Base-by-base conservation (phyloP, 2,888 invertebrate species). In the Siphlonurus alternatus region DNA sequence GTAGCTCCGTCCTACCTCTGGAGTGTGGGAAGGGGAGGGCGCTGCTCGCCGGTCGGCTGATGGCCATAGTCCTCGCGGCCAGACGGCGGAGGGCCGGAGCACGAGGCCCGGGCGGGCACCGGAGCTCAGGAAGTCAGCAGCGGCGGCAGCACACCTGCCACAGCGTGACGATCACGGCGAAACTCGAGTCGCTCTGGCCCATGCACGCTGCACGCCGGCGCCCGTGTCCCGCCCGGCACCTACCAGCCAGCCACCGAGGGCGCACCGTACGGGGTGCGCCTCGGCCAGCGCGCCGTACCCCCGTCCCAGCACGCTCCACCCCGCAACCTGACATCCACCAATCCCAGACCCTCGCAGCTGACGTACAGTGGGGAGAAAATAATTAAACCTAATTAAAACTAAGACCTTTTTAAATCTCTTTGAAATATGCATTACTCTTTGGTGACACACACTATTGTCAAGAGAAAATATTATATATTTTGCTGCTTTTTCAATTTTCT, bases 161-260 rank as follows among this genome's bases (percentile, higher is more conserved):
- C 72, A 79, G 76, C 70, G 77, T 80, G 72, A 77, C 76, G 71
- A 79, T 75, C 71, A 78, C 72, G 71, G 76, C 75, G 74, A 79
- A 79, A 75, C 79, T 80, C 71, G 79, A 77, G 73, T 80, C 79
- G 71, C 75, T 76, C 74, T 79, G 76, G 75, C 79, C 80, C 80
- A 80, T 80, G 70, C 72, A 69, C 63, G 66, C 65, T 53, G 61
- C 38, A 38, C 38, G 38, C 38, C 38, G 38, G 38, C 38, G 38
- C 38, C 38, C 38, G 38, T 38, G 15, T 10, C 38, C 38, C 15
- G 38, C 38, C 5, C 15, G 38, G 38, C 38, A 15, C 38, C 38
- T 10, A 5, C 7, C 38, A 10, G 38, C 38, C 15, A 38, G 5
- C 5, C 15, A n/a, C n/a, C n/a, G n/a, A n/a, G n/a, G n/a, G n/a